Conservation (phyloP, 2,888 invertebrate genomes). For the Campopleginae sp. region DNA sequence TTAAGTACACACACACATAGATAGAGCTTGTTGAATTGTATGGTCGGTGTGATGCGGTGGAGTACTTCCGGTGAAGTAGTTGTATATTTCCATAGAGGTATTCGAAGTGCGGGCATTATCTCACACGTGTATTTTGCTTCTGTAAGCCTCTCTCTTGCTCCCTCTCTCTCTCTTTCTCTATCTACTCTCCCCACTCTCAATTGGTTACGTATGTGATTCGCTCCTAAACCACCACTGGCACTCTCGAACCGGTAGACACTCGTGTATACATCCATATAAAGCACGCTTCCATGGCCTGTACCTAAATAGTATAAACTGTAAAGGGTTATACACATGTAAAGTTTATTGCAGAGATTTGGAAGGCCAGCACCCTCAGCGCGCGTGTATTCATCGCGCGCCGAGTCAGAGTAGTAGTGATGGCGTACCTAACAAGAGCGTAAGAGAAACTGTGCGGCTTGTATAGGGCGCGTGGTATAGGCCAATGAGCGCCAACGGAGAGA, state of each 20-base stretch:
- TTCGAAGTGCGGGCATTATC: slow-evolving; percentile 65
- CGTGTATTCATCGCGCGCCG: slow-evolving; percentile 31
- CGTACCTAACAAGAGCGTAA: slow-evolving; percentile 35
- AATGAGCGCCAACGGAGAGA: slow-evolving; percentile 41
- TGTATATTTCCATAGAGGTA: slow-evolving; percentile 60
- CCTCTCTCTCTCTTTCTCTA: background rate
- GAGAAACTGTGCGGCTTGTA: slow-evolving; percentile 41
- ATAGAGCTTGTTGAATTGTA: slow-evolving; percentile 31
- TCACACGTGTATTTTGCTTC: slow-evolving; percentile 58
- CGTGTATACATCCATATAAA: slow-evolving; percentile 2
- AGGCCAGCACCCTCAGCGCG: slow-evolving; percentile 25
- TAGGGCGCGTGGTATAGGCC: slow-evolving; percentile 12
- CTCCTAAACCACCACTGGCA: slow-evolving; percentile 53
- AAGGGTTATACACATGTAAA: slow-evolving; percentile 59
- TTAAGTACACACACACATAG: slow-evolving; percentile 7
- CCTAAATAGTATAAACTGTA: slow-evolving; percentile 49
- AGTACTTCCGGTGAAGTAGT: slow-evolving; percentile 43
- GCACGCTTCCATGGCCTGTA: slow-evolving; percentile 5
- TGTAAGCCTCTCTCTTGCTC: slow-evolving; percentile 39
- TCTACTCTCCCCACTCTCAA: slow-evolving; percentile 15
- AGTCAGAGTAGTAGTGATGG: slow-evolving; percentile 15
- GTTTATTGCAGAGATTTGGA: slow-evolving; percentile 64
- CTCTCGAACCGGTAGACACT: slow-evolving; percentile 35
- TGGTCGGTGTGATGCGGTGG: slow-evolving; percentile 24
- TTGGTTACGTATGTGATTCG: slow-evolving; percentile 55